Evolutionary conservation across 2,113 vertebrate species (phyloP), one percentile per base, ranked within the genome.

Genomic region (Patagioenas fasciata): DNA sequence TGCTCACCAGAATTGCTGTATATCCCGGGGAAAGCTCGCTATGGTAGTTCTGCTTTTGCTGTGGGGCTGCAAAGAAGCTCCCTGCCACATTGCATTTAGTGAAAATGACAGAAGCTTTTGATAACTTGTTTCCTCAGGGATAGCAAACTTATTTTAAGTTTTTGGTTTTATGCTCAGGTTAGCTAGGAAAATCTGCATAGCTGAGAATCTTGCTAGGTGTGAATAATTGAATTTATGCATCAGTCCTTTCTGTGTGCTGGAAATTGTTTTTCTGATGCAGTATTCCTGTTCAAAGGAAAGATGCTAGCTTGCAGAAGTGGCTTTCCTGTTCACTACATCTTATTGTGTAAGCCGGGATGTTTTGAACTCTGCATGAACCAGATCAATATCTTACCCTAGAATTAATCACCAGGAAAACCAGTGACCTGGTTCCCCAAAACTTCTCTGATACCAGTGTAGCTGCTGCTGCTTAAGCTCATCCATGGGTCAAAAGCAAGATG

Each of bases 301-400:
- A 69, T 91, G 61, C 65, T 65, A 64, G 25, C 77, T 89, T 87
- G 80, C 73, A 87, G 36, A 80, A 80, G 58, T 44, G 54, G 25
- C 38, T 80, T 95, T 96, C 36, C 75, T 86, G 50, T 91, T 89
- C 44, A 21, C 38, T 85, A 15, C 26, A 70, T 66, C 75, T 81
- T 67, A 57, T 80, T 93, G n/a, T 62, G 78, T 64, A 94, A 91
- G 84, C 34, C 69, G 71, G 32, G 67, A 53, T 80, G n/a, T 91
- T 95, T 91, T 86, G 73, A 88, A 80, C 86, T 80, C 56, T 83
- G 10, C 44, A 67, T 90, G 73, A 94, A 88, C 67, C 74, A 81
- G 84, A 89, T 21, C 0, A 1, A 15, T 91, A 71, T 93, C 86
- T 71, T 77, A 42, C 40, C 9, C 54, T 88, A 84, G 71, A 93